phyloP scores from a whole-genome alignment of 2,113 vertebrate genomes.

The Phyllostomus hastatus region DNA sequence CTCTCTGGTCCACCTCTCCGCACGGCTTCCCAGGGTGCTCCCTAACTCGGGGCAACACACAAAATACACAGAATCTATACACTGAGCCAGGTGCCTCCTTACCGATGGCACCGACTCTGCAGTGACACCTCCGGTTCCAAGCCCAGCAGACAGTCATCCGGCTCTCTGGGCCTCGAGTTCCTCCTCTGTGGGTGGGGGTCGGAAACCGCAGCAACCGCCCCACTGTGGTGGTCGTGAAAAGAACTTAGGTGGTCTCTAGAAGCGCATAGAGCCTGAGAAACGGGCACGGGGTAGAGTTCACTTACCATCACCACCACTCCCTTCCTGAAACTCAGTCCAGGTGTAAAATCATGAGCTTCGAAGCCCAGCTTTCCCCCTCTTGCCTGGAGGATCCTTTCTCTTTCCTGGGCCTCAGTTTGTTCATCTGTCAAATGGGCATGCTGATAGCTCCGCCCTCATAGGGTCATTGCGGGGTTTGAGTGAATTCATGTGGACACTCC shows the following conservation, averaged over 20 bases:
- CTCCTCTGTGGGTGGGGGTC: neutral
- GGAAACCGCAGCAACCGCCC: neutral
- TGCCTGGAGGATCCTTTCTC: neutral
- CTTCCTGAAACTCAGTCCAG: neutral
- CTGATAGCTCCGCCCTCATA: neutral
- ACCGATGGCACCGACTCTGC: neutral
- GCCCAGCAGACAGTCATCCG: neutral
- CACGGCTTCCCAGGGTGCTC: neutral
- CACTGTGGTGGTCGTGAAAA: neutral
- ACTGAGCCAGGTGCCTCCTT: neutral
- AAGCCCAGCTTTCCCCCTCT: neutral
- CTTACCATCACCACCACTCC: accelerated
- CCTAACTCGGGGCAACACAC: too few species aligned
- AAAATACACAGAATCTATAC: neutral
- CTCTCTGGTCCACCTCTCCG: neutral
- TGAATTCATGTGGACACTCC: neutral
- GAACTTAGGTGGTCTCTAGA: neutral
- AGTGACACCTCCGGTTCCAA: neutral
- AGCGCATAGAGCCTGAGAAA: neutral
- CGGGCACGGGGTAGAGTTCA: accelerated
- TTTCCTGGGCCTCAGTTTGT: neutral
- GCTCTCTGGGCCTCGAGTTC: neutral
- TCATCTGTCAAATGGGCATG: too few species aligned
- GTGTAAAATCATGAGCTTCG: neutral
- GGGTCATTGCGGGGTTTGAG: neutral